Evolutionary conservation across 2,888 invertebrate species (phyloP).

Genomic region (Noctua janthe): DNA sequence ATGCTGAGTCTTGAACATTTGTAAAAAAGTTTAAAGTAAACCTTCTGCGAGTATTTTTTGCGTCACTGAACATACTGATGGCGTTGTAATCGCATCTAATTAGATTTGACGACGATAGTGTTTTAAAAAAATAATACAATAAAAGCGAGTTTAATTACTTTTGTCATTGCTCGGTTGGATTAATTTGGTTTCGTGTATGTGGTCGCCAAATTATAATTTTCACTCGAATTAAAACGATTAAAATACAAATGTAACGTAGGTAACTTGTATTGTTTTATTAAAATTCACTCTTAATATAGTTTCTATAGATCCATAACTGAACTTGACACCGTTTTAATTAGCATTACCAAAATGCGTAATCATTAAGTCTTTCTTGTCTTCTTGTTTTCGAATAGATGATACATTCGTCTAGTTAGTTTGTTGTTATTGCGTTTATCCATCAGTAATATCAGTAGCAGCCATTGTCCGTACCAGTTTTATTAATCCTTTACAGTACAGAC

Average conservation of each 20-base stretch:
- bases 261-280: neutral
- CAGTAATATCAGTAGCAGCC: too few species aligned
- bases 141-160: slow-evolving; percentile 57
- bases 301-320: neutral
- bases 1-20: neutral
- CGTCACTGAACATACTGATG: slow-evolving; percentile 65
- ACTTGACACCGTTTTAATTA: neutral
- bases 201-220: slow-evolving; percentile 22
- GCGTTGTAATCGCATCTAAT: slow-evolving; percentile 82
- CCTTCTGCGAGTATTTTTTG: slow-evolving; percentile 41
- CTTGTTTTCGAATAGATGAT: neutral
- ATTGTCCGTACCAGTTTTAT: too few species aligned
- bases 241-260: neutral
- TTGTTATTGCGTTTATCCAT: too few species aligned
- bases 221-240: neutral
- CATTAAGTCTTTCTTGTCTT: neutral
- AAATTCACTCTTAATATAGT: neutral
- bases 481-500: too few species aligned
- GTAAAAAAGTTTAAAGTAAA: neutral
- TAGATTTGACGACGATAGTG: slow-evolving; percentile 78
- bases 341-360: neutral
- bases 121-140: slow-evolving; percentile 73
- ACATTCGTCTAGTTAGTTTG: too few species aligned
- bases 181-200: slow-evolving; percentile 50
- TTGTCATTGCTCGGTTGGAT: slow-evolving; percentile 42